phyloP scores from a whole-genome alignment of 2,113 vertebrate species.

The Archilochus colubris region DNA sequence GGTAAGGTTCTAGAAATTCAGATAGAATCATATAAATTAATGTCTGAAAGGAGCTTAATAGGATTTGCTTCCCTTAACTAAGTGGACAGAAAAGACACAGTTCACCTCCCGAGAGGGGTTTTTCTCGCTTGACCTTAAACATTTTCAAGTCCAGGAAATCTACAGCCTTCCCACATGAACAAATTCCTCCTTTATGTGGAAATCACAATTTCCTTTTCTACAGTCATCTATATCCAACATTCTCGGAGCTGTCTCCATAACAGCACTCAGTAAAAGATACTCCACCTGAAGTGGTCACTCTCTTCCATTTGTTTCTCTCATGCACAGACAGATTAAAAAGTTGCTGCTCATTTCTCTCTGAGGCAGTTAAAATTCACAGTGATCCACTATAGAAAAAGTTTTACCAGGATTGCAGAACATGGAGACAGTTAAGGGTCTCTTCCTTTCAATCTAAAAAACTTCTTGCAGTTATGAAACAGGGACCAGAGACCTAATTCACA shows the following conservation, averaged over 20 bases:
- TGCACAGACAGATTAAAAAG: not conserved
- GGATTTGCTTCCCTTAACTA: not conserved
- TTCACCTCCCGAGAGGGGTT: not conserved
- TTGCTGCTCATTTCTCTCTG: not conserved
- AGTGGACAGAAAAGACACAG: not conserved
- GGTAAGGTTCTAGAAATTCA: not conserved
- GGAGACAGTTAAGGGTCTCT: not conserved
- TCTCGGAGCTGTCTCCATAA: not conserved
- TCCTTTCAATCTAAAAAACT: slow-evolving; percentile 26
- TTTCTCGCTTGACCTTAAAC: not conserved
- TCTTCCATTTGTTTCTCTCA: not conserved
- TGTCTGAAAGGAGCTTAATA: not conserved
- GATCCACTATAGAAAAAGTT: not conserved
- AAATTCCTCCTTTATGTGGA: not conserved
- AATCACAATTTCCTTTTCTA: not conserved
- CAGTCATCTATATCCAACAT: not conserved
- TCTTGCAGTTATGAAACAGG: not conserved
- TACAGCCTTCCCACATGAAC: not conserved
- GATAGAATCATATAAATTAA: not conserved
- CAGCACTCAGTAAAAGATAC: not conserved
- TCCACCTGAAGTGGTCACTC: not conserved
- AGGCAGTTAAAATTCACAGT: slow-evolving; percentile 9
- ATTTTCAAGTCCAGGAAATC: not conserved
- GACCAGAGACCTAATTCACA: not conserved
- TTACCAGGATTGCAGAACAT: not conserved